Base-by-base conservation (phyloP, 2,113 vertebrate genomes). In the Caranx ignobilis region DNA sequence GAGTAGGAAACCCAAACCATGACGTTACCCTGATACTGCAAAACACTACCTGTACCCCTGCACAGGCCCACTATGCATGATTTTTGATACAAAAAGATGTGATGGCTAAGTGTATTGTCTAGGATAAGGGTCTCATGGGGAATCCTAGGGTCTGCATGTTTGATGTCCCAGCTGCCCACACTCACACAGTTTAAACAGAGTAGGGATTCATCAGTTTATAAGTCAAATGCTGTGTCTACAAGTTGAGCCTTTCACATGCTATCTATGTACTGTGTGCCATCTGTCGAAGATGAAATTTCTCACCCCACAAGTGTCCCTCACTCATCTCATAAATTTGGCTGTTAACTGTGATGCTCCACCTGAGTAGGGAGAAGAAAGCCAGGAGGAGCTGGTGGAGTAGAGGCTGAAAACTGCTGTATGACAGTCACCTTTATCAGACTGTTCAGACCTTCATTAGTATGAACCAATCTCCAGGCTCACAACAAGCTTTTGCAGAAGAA, bases 21-120 rank as follows among this genome's bases (percentile, higher is more conserved):
- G 7, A 54, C 61, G 59, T 76, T 43, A 69, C 81, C 39, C 59
- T 65, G 52, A 75, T 70, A 35, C 57, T 41, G 37, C 54, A 59
- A 73, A 89, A 79, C 71, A 69, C 66, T 50, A 66, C 81, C 81
- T 8, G 37, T 8, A 67, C 77, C 67, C 48, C 60, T 34, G 62
- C 77, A 73, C 55, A 74, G 62, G 39, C 74, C 50, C 50, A 52
- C 62, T 41, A 69, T 72, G 56, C 37, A 66, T 64, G 62, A 21
- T 11, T 21, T 54, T 52, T 37, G 50, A 26, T 26, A 37, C 32
- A 21, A 32, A 43, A 57, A 47, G 39, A 70, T 56, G 11, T 34
- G 39, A 50, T 50, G 39, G 64, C 43, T 37, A 52, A 64, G 26
- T 66, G 4, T n/a, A 43, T 11, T 32, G n/a, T 57, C 18, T 9